Conservation (phyloP, 2,888 invertebrate genomes). For the Mayetiola destructor region DNA sequence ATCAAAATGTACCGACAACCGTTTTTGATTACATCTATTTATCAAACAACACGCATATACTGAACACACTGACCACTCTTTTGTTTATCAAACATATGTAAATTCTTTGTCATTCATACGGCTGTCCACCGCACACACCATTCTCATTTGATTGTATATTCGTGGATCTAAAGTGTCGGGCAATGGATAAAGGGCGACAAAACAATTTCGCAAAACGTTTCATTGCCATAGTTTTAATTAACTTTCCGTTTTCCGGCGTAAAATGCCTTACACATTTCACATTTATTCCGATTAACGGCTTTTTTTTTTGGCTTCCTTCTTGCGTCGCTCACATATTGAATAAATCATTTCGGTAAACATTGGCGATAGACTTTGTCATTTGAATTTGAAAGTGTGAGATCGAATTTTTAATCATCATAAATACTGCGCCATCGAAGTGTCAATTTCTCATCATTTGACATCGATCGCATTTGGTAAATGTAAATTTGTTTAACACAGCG, state of each 20-base stretch:
- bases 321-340: no score
- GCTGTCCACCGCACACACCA: neutral
- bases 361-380: no score
- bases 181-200: neutral
- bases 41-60: constrained; percentile 1
- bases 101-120: neutral
- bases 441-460: no score
- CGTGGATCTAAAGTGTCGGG: neutral
- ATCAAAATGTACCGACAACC: constrained; percentile 4
- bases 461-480: no score
- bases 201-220: neutral
- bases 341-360: no score
- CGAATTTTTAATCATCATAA: no score
- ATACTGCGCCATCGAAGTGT: no score
- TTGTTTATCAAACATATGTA: neutral
- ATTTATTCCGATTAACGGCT: constrained; percentile 7
- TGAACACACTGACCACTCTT: neutral
- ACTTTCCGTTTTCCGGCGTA: constrained; percentile 5
- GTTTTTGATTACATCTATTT: neutral
- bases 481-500: no score
- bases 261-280: neutral
- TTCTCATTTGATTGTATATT: no score
- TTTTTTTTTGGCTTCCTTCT: no score
- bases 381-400: no score
- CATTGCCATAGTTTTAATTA: constrained; percentile 6